phyloP scores from a whole-genome alignment of 2,888 invertebrate genomes.

The Phlogophora meticulosa region DNA sequence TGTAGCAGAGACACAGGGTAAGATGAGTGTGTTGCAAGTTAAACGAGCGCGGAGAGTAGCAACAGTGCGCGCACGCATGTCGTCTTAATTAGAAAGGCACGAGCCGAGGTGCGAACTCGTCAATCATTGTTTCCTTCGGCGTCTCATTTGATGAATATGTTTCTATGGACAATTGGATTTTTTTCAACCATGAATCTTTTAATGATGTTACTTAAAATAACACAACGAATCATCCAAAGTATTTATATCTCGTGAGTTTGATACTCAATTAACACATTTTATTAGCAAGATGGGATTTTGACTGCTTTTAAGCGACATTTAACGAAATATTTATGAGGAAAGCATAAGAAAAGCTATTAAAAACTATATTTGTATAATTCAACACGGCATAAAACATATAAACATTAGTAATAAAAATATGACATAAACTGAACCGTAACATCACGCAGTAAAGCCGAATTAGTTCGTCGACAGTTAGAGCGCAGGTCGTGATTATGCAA shows the following conservation, averaged over 20 bases:
- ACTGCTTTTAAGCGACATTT: constrained; percentile 6
- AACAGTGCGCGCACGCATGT: constrained; percentile 85
- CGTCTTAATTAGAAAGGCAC: constrained; percentile 89
- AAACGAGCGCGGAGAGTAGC: constrained; percentile 82
- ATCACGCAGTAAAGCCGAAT: constrained; percentile 53
- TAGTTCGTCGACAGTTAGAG: constrained; percentile 60
- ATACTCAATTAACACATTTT: constrained; percentile 52
- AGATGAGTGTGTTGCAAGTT: constrained; percentile 79
- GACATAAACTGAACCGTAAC: constrained; percentile 21
- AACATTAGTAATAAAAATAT: not conserved
- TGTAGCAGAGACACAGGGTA: constrained; percentile 66
- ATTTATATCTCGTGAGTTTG: constrained; percentile 25
- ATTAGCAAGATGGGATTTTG: constrained; percentile 30
- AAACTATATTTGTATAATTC: constrained; percentile 3
- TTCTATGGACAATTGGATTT: constrained; percentile 80
- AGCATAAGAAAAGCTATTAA: constrained; percentile 9
- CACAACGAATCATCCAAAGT: constrained; percentile 9
- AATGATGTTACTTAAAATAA: constrained; percentile 58
- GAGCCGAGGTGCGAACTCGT: constrained; percentile 90
- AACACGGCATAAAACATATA: not conserved
- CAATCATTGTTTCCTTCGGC: constrained; percentile 87
- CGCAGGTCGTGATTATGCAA: constrained; percentile 77
- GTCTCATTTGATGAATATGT: constrained; percentile 82
- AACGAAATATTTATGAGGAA: constrained; percentile 40
- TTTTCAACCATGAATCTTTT: constrained; percentile 81